These are phyloP conservation scores for Volucella zonaria DNA, from an alignment of 2,888 invertebrate genomes.

Conservation along the genomic window DNA sequence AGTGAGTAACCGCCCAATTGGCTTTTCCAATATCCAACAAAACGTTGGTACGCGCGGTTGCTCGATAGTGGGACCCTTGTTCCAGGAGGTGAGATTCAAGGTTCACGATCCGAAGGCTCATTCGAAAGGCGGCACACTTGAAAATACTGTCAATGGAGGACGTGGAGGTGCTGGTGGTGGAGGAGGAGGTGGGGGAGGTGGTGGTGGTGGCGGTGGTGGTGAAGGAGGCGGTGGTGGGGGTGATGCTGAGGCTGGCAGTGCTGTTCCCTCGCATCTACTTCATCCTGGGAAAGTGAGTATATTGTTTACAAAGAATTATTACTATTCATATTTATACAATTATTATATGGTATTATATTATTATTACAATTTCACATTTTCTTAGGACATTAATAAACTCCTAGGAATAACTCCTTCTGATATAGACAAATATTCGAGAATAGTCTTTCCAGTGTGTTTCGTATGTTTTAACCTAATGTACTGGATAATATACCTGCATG, in stretches of 20 bases:
- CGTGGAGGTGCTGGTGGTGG: constrained; percentile 86
- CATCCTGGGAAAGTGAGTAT: constrained; percentile 90
- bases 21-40: constrained; percentile 83
- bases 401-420: constrained; percentile 97
- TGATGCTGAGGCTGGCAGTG: constrained; percentile 83
- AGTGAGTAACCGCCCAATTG: constrained; percentile 84
- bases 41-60: constrained; percentile 84
- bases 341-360: constrained; percentile 32
- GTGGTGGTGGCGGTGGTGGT: constrained; percentile 78
- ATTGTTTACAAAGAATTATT: background rate
- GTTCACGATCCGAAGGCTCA: constrained; percentile 96
- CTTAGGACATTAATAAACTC: constrained; percentile 92
- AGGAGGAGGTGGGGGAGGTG: constrained; percentile 82
- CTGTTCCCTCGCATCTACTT: constrained; percentile 88
- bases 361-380: constrained; percentile 66
- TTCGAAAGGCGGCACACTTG: constrained; percentile 95
- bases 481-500: constrained; percentile 98
- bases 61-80: constrained; percentile 86
- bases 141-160: constrained; percentile 94
- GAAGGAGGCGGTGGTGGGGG: constrained; percentile 80
- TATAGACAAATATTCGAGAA: constrained; percentile 99
- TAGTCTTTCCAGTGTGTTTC: constrained; percentile 99
- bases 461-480: constrained; percentile 99
- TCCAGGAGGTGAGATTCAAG: constrained; percentile 97
- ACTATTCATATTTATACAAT: background rate